Evolutionary conservation across 2,888 invertebrate species (phyloP), one percentile per base, ranked within the genome.

Genomic region (Macrophya annulata): DNA sequence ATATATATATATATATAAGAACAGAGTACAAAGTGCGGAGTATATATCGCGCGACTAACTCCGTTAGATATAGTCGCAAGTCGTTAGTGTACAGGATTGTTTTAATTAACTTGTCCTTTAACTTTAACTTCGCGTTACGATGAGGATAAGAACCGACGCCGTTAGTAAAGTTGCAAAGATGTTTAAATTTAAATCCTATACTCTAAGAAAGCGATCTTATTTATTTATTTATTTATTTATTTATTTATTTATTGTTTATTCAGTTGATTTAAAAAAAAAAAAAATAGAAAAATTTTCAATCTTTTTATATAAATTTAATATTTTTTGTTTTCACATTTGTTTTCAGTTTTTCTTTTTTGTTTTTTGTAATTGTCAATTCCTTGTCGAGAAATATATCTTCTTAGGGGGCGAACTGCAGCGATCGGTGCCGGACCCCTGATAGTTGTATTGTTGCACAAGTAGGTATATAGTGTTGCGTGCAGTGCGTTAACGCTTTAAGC

Each of bases 21-120:
- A 25, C 12, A 12, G 62, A 21, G 25, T 25, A 62, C 62, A 62
- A 62, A 62, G 62, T 62, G 62, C 62, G 62, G 62, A 21, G 48
- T 62, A 40, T 40, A 31, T 40, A 71, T 71, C 71, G 71, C 71
- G 71, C 71, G 40, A 40, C 71, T 71, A 71, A 71, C 71, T 71
- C 71, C 71, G 71, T 71, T 71, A 71, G 31, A 71, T 71, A 48
- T 48, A 76, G 17, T 48, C 74, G 45, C n/a, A 31, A 37, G 55
- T 79, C 79, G 31, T 79, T 31, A 40, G 59, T 21, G 55, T 51
- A 31, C 31, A 31, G 51, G 55, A 76, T 48, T 45, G 17, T 55
- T 79, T 51, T 37, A 79, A 31, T 79, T 79, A 40, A 79, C 79
- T 79, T 55, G 40, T 55, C 37, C n/a, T 55, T 79, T 79, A 76